Evolutionary conservation across 2,888 invertebrate genomes (phyloP), one percentile per base, ranked within the genome.

Genomic region (Amorpha juglandis): DNA sequence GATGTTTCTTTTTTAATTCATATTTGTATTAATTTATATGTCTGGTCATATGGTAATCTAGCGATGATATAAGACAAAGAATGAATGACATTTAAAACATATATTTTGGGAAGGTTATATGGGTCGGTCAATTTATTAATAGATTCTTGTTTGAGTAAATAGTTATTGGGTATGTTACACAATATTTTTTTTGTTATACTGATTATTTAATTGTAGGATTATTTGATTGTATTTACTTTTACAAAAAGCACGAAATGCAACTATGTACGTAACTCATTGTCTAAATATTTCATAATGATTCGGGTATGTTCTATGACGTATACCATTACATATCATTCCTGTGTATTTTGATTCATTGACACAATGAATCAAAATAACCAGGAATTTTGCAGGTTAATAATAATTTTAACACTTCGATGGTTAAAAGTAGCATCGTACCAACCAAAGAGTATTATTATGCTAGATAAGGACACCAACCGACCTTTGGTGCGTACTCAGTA

Each of bases 21-120:
- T 55, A 16, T 33, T 55, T 55, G n/a, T n/a, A n/a, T 55, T 58
- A 42, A 58, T 58, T 58, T 42, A 58, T 58, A 19, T 19, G 42
- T 58, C 58, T 19, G 58, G 42, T 58, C 12, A 58, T 12, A 58
- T 19, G 16, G 35, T 55, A 16, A 42, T 19, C 12, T 42, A 42
- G 16, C 19, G 35, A 38, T 38, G 35, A 16, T n/a, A 16, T 42
- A 58, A 38, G 9, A 19, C 19, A 42, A 58, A 55, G 6, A 19
- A 7, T 0, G 6, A 7, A 11, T 19, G 38, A 12, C 6, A 6
- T 33, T 1, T 8, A 16, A 27, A 27, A 27, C 27, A 27, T 27
- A 27, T 42, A 42, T 42, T 42, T 6, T 42, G 7, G 11, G 27
- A 42, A 9, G 42, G 42, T 42, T 7, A 7, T 1, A 42, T 42